phyloP scores from a whole-genome alignment of 2,888 invertebrate species.

The Ophion costatus region DNA sequence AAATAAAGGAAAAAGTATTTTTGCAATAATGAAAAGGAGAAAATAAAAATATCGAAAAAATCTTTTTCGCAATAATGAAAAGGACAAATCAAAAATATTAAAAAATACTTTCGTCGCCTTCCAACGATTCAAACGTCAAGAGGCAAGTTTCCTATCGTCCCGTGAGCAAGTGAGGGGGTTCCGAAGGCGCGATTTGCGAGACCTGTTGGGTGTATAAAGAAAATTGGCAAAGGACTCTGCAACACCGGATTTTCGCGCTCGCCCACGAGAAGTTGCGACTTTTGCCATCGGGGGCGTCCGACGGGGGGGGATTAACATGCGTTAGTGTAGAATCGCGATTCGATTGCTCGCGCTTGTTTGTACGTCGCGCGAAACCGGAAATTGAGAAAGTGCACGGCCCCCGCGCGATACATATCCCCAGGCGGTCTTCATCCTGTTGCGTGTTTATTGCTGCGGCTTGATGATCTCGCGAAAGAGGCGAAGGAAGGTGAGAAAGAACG shows the following conservation, averaged over 20 bases:
- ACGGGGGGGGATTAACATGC: constrained; percentile 29
- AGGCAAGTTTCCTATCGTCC: no score
- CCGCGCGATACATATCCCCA: not conserved
- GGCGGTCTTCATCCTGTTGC: constrained; percentile 40
- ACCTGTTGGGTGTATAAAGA: not conserved
- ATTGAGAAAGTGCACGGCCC: constrained; percentile 77
- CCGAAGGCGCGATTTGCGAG: not conserved
- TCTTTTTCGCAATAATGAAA: no score
- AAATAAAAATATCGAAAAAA: no score
- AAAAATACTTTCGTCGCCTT: no score
- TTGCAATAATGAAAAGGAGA: no score
- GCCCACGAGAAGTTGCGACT: constrained; percentile 46
- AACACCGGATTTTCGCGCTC: constrained; percentile 74
- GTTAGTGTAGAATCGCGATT: constrained; percentile 71
- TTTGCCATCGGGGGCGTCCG: constrained; percentile 11
- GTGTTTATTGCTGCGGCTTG: constrained; percentile 51
- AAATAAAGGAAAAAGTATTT: no score
- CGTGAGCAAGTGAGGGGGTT: no score
- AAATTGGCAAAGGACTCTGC: constrained; percentile 31
- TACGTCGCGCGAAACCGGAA: constrained; percentile 78
- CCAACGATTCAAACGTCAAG: no score
- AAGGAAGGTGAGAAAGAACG: constrained; percentile 68
- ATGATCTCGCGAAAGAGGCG: constrained; percentile 69
- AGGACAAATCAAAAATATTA: no score
- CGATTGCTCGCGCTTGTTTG: constrained; percentile 76